Conservation (phyloP, 2,113 vertebrate genomes). For the Orycteropus afer region DNA sequence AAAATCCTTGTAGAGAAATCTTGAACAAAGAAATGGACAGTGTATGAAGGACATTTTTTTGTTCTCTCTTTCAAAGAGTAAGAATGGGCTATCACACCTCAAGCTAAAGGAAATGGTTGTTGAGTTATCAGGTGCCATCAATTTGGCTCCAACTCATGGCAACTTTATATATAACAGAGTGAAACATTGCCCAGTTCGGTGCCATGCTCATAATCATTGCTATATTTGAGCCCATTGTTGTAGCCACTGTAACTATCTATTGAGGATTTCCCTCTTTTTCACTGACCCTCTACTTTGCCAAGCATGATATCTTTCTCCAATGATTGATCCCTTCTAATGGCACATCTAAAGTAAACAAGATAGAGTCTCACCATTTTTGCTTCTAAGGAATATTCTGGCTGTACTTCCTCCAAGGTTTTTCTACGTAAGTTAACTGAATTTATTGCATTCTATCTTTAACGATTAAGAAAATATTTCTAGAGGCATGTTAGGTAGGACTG, state of each 20-base stretch:
- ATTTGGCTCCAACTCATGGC: neutral
- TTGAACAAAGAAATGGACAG: neutral
- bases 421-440: neutral
- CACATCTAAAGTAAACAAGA: neutral
- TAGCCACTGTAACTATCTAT: neutral
- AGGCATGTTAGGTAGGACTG: neutral
- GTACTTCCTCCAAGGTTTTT: neutral
- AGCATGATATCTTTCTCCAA: neutral
- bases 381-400: neutral
- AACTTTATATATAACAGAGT: neutral
- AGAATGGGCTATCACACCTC: neutral
- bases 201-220: neutral
- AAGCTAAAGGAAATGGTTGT: neutral
- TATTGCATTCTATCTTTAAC: neutral
- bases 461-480: conserved; percentile 24
- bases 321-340: neutral
- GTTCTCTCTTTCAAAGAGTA: neutral
- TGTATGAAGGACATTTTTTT: neutral
- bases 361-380: too few species aligned
- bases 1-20: neutral
- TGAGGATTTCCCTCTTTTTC: neutral
- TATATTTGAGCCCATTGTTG: neutral
- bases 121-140: neutral
- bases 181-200: neutral
- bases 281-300: neutral